Evolutionary conservation across 2,888 invertebrate genomes (phyloP).

Genomic region (Acronicta alni): DNA sequence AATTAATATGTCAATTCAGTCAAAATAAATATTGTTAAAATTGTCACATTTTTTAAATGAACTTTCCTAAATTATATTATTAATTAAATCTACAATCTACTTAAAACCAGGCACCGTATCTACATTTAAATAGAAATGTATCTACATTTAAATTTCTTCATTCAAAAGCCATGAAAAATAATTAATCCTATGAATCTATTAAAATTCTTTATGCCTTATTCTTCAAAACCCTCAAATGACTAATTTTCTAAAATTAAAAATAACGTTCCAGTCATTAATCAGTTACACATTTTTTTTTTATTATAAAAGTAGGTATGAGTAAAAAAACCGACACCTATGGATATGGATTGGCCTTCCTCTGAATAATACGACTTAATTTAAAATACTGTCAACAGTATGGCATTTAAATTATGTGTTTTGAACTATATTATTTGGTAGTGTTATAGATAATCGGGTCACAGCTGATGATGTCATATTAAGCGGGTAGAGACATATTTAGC

Average conservation of each 20-base stretch:
- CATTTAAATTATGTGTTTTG: slow-evolving; percentile 59
- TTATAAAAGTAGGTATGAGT: slow-evolving; percentile 56
- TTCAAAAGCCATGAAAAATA: background rate
- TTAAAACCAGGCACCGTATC: too few relatives aligned
- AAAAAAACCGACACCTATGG: slow-evolving; percentile 51
- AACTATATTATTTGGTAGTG: slow-evolving; percentile 58
- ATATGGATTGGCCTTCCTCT: slow-evolving; percentile 58
- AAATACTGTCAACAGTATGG: slow-evolving; percentile 24
- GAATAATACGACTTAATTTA: slow-evolving; percentile 62
- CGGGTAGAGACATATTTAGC: slow-evolving; percentile 41
- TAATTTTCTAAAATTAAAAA: slow-evolving; percentile 45
- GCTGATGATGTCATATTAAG: slow-evolving; percentile 83
- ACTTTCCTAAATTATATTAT: too few relatives aligned
- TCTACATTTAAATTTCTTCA: too few relatives aligned
- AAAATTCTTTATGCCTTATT: slow-evolving; percentile 5
- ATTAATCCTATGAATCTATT: background rate
- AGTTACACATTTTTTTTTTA: slow-evolving; percentile 46
- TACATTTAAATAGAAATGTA: too few relatives aligned
- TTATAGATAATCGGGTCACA: slow-evolving; percentile 77
- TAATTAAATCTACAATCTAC: too few relatives aligned
- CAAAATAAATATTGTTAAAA: too few relatives aligned
- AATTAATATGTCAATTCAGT: too few relatives aligned
- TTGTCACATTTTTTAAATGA: too few relatives aligned
- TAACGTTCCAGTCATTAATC: slow-evolving; percentile 51
- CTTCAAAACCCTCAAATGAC: slow-evolving; percentile 25